Evolutionary conservation across 2,888 invertebrate genomes (phyloP).

Genomic region (Meloe dianella): DNA sequence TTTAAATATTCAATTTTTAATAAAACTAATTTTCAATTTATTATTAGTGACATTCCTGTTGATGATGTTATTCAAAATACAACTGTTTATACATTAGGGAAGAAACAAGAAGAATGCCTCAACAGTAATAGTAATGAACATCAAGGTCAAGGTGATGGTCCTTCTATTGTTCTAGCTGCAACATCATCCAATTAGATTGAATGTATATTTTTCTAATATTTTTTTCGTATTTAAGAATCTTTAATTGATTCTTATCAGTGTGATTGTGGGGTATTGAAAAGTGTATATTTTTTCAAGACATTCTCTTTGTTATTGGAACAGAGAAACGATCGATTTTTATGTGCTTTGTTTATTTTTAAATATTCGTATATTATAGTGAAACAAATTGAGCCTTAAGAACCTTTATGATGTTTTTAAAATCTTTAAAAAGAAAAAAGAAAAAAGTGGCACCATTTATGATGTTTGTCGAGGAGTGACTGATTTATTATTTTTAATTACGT

Average conservation of each 20-base stretch:
- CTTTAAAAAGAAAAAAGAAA: constrained; percentile 8
- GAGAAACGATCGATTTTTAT: neutral
- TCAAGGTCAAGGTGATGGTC: constrained; percentile 58
- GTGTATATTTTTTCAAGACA: constrained; percentile 2
- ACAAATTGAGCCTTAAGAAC: constrained; percentile 25
- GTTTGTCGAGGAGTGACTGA: constrained; percentile 32
- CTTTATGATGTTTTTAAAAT: constrained; percentile 15
- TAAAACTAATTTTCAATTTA: constrained; percentile 11
- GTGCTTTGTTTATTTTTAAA: neutral
- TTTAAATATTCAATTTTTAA: constrained; percentile 16
- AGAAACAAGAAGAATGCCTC: constrained; percentile 49
- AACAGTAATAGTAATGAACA: constrained; percentile 47
- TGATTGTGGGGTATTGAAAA: neutral
- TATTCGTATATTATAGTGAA: neutral
- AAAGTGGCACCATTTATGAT: constrained; percentile 16
- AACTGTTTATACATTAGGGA: constrained; percentile 37
- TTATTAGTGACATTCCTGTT: constrained; percentile 55
- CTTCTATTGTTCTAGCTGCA: constrained; percentile 36
- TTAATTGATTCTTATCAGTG: neutral
- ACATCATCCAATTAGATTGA: constrained; percentile 30
- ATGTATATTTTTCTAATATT: constrained; percentile 5
- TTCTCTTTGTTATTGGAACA: neutral
- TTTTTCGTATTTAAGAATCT: neutral
- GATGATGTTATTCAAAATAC: constrained; percentile 51
- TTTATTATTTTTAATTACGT: constrained; percentile 36